Evolutionary conservation across 2,797 vertebrate species (phyloP), one percentile per base, ranked within the genome.

Genomic region (Paedocypris micromegethes): DNA sequence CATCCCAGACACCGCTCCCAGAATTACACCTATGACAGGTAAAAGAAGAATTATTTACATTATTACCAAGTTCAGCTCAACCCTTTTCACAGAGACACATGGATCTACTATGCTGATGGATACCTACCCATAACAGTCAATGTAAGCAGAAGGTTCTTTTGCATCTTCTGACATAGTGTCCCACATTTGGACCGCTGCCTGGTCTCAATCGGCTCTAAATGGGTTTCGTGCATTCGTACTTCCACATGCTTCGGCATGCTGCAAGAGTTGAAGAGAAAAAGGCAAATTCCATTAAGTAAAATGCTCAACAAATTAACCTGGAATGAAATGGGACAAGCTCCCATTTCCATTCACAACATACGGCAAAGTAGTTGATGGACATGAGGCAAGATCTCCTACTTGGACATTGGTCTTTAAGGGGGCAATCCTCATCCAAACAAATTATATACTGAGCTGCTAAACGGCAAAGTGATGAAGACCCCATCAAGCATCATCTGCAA

Each of bases 201-300:
- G 82, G 87, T 79, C 83, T 92, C 87, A 39, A 90, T 78, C 1
- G 94, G 89, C 79, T 87, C 90, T 83, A 98, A 88, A 72, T 97
- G 93, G 80, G 93, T 95, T 85, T 97, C 94, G 0, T 94, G 93
- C 95, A 99, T 95, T 77, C 94, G 92, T 75, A 99, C 96, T 85
- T 99, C 96, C 76, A 98, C 94, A 89, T 97, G 95, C 90, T 97
- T 98, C 87, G 96, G 94, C 93, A 98, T 98, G 80, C 86, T 94
- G 92, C 91, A 93, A 91, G 93, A 89, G 90, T 95, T 98, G 72
- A 46, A 68, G 52, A 69, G 50, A 66, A 3, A 74, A n/a, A 66
- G 40, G 56, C 3, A 41, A 40, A 6, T 51, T 51, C 5, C 46
- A 49, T 5, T 6, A 9, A 41, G 51, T 41, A 42, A 57, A 58